These are phyloP conservation scores for Nestor notabilis DNA, from an alignment of 2,113 vertebrate species.

Conservation along the genomic window DNA sequence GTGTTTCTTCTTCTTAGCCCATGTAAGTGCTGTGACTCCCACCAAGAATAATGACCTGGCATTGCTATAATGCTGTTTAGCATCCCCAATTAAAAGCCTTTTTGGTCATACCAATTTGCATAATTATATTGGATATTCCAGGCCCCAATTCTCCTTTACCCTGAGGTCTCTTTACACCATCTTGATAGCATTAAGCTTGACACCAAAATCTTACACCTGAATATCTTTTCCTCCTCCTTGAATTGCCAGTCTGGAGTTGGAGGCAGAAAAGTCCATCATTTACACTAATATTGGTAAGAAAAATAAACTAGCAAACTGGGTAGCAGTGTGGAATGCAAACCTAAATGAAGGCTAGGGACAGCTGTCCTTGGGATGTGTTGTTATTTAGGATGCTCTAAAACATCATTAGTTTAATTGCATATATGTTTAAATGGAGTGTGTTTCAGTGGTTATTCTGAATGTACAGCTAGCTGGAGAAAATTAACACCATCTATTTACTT, in stretches of 20 bases:
- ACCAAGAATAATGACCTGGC: not conserved
- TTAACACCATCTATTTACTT: conserved; percentile 61
- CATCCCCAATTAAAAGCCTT: not conserved
- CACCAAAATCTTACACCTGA: not conserved
- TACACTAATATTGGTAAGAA: not conserved
- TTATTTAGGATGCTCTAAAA: conserved; percentile 63
- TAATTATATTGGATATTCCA: not conserved
- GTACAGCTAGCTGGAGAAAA: conserved; percentile 61
- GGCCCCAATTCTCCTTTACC: not conserved
- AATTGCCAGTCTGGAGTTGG: not conserved
- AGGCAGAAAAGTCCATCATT: not conserved
- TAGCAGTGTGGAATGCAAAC: not conserved
- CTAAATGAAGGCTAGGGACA: conserved; percentile 43
- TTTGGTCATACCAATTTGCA: not conserved
- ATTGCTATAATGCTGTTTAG: not conserved
- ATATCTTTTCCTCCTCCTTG: not conserved
- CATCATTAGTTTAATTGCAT: conserved; percentile 67
- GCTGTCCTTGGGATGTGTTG: conserved; percentile 51
- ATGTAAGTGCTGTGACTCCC: not conserved
- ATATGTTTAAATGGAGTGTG: conserved; percentile 60
- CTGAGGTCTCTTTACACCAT: not conserved
- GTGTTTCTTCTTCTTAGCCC: not conserved
- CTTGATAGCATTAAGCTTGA: not conserved
- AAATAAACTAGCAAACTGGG: not conserved
- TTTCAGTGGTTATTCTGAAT: conserved; percentile 39